Conservation (phyloP, 2,888 invertebrate species). For the Nomada lathburiana region DNA sequence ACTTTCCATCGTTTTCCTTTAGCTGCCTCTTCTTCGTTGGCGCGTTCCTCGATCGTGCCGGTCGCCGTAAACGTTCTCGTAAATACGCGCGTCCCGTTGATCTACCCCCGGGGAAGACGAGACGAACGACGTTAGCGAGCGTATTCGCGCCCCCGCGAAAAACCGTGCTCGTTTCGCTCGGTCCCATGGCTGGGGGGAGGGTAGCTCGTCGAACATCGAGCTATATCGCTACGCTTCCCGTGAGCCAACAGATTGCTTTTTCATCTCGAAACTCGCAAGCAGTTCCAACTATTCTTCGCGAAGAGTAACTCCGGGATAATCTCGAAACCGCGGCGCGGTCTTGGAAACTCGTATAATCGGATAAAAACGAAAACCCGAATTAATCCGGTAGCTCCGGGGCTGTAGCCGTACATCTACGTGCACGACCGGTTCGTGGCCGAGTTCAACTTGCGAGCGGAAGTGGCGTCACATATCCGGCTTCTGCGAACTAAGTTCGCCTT, state of each 20-base stretch:
- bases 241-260: constrained; percentile 53
- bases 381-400: constrained; percentile 72
- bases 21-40: constrained; percentile 45
- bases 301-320: constrained; percentile 57
- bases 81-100: constrained; percentile 60
- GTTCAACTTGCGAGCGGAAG: constrained; percentile 76
- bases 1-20: constrained; percentile 64
- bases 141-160: not conserved
- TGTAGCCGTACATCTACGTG: constrained; percentile 57
- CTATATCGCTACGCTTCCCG: constrained; percentile 30
- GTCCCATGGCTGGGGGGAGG: not conserved
- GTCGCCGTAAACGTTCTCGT: constrained; percentile 53
- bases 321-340: constrained; percentile 55
- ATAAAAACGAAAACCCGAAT: constrained; percentile 79
- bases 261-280: constrained; percentile 50
- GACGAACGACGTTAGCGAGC: not conserved
- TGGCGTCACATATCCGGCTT: constrained; percentile 79
- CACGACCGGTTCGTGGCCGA: constrained; percentile 66
- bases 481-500: constrained; percentile 74
- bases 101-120: not conserved
- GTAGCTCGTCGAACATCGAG: not conserved
- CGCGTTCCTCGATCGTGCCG: constrained; percentile 50
- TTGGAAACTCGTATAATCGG: constrained; percentile 73
- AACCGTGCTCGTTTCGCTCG: not conserved
- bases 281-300: constrained; percentile 45